These are phyloP conservation scores for Cyanoliseus patagonus DNA, from an alignment of 2,113 vertebrate species.

Conservation along the genomic window DNA sequence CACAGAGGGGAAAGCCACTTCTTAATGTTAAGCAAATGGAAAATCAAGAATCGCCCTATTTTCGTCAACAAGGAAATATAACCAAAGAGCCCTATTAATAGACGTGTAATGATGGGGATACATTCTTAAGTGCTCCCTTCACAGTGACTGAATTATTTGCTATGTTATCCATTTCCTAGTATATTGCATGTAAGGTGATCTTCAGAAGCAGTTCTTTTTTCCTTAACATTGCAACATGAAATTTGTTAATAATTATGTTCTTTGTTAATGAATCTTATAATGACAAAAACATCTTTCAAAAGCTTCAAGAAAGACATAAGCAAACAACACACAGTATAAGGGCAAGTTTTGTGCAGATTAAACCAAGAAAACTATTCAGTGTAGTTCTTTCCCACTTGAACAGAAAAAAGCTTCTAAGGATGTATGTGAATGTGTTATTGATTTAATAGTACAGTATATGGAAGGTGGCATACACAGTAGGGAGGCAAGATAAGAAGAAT, in stretches of 20 bases:
- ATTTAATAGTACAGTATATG: neutral
- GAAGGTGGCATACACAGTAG: neutral
- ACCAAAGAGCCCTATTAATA: neutral
- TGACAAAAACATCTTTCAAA: neutral
- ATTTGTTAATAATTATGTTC: neutral
- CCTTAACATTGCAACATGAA: neutral
- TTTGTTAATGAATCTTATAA: neutral
- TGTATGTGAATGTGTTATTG: neutral
- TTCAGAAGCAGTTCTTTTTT: neutral
- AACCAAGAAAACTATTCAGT: neutral
- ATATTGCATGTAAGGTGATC: neutral
- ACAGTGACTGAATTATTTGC: neutral
- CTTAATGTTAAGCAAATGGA: neutral
- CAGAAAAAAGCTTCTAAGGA: neutral
- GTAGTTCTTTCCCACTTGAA: neutral
- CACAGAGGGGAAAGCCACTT: neutral
- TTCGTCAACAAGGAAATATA: neutral
- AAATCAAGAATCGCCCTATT: neutral
- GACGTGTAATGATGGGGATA: neutral
- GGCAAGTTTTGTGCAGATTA: neutral
- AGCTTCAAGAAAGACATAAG: neutral
- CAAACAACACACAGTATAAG: neutral
- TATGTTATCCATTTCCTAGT: neutral
- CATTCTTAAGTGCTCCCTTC: neutral
- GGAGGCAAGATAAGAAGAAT: neutral